Evolutionary conservation across 1,140 invertebrate species (phyloP).

Genomic region (Eurosta solidaginis): DNA sequence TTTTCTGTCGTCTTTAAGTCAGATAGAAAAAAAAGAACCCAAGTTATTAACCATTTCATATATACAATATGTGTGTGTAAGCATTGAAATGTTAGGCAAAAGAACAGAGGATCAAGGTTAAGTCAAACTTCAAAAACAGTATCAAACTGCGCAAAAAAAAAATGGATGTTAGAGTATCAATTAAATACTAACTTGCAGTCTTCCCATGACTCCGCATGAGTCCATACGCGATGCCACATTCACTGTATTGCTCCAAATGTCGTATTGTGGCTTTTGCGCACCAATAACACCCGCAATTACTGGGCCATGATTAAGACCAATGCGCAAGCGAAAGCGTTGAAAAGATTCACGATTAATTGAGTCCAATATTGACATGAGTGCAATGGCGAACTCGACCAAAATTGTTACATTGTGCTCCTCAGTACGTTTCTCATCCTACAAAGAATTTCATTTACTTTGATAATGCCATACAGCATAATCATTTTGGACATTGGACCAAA

Average conservation of each 20-base stretch:
- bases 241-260: constrained; percentile 98
- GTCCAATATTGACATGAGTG: constrained; percentile 88
- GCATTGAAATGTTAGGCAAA: too few species aligned
- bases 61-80: not conserved
- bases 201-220: constrained; percentile 88
- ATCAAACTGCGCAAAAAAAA: too few species aligned
- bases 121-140: not conserved
- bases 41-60: not conserved
- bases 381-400: constrained; percentile 91
- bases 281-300: constrained; percentile 94
- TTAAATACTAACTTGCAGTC: constrained; percentile 70
- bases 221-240: constrained; percentile 97
- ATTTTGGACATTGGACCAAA: too few species aligned
- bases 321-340: constrained; percentile 89
- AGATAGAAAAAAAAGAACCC: not conserved
- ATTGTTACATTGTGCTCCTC: constrained; percentile 86
- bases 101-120: not conserved
- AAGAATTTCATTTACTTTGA: not conserved
- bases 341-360: constrained; percentile 97
- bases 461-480: too few species aligned
- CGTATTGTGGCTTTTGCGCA: constrained; percentile 96
- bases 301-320: constrained; percentile 92
- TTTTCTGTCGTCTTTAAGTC: constrained; percentile 71
- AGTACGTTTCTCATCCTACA: constrained; percentile 73
- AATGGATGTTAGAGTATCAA: not conserved